These are phyloP conservation scores for Anguilla obscura DNA, from an alignment of 2,797 vertebrate species.

Conservation along the genomic window DNA sequence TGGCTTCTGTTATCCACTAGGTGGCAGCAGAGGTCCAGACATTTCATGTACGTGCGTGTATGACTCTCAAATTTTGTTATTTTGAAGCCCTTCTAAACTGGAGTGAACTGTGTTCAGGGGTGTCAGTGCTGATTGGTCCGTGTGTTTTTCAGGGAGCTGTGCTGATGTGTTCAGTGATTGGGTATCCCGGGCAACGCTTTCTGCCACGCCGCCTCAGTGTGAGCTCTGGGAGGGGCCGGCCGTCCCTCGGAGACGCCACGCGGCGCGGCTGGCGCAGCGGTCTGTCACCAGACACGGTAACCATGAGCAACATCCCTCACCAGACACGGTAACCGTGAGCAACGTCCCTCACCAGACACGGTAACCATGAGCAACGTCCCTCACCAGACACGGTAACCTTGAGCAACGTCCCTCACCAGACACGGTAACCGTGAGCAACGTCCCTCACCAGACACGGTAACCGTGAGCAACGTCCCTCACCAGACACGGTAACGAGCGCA, in stretches of 20 bases:
- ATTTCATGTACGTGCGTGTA: not conserved
- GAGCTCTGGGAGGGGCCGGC: conserved; percentile 54
- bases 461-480: too few species aligned
- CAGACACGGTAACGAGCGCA: too few species aligned
- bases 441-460: too few species aligned
- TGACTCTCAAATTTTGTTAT: not conserved
- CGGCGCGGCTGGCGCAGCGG: conserved; percentile 52
- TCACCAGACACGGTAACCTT: too few species aligned
- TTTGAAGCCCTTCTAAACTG: not conserved
- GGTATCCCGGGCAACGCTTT: conserved; percentile 35
- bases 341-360: too few species aligned
- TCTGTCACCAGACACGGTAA: conserved; percentile 65
- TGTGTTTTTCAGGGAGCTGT: conserved; percentile 58
- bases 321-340: too few species aligned
- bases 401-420: too few species aligned
- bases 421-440: too few species aligned
- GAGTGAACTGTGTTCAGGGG: not conserved
- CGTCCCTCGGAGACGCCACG: conserved; percentile 51
- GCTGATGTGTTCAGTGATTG: conserved; percentile 55
- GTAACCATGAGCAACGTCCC: too few species aligned
- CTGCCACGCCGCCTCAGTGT: conserved; percentile 48
- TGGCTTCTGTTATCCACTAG: conserved; percentile 50
- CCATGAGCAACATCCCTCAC: too few species aligned
- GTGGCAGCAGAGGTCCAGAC: conserved; percentile 39
- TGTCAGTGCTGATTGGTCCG: conserved; percentile 5